phyloP scores from a whole-genome alignment of 2,797 vertebrate genomes.

The Serranus cabrilla region DNA sequence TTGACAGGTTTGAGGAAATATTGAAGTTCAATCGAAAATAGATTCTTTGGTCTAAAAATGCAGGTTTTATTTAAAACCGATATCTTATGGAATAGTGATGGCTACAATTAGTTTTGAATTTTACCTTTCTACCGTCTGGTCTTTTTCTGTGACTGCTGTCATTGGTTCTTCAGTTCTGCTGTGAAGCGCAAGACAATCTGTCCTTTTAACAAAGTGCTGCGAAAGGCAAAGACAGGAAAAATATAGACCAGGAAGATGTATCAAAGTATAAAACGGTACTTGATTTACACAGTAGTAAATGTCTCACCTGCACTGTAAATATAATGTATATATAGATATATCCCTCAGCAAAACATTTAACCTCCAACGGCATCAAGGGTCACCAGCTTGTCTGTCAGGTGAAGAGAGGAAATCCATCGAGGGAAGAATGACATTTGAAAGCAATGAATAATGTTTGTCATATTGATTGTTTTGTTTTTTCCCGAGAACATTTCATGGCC shows the following conservation, averaged over 20 bases:
- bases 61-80: conserved; percentile 35
- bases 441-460: not conserved
- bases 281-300: conserved; percentile 12
- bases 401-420: conserved; percentile 10
- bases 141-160: conserved; percentile 16
- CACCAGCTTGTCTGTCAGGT: conserved; percentile 11
- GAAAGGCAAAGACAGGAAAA: not conserved
- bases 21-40: conserved; percentile 47
- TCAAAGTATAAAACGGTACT: not conserved
- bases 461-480: conserved; percentile 36
- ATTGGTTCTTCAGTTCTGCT: conserved; percentile 19
- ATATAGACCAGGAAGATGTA: no score
- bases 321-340: conserved; percentile 2
- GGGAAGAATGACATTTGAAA: not conserved
- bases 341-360: conserved; percentile 6
- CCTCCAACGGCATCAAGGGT: not conserved
- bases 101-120: conserved; percentile 20
- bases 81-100: conserved; percentile 25
- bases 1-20: conserved; percentile 54
- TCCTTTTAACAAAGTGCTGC: not conserved
- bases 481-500: conserved; percentile 13
- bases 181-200: not conserved
- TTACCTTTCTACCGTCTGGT: not conserved
- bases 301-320: not conserved
- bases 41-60: conserved; percentile 67